Conservation (phyloP, 2,888 invertebrate species). For the Rhagophthalmus giganteus region DNA sequence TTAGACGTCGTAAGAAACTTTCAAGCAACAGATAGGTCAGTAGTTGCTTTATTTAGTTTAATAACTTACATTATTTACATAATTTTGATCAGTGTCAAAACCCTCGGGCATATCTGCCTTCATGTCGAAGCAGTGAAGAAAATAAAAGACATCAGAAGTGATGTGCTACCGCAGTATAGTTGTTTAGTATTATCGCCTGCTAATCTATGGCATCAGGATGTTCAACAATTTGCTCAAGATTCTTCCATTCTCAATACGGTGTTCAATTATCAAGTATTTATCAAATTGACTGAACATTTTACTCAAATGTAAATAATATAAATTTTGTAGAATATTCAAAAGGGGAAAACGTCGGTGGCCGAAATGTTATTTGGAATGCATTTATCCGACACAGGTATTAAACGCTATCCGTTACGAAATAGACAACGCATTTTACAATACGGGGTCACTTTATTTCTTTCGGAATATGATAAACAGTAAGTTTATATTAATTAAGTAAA, state of each 20-base stretch:
- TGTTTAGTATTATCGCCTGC: conserved; percentile 92
- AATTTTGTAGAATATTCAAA: conserved; percentile 71
- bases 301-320: too few relatives aligned
- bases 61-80: too few relatives aligned
- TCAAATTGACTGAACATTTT: not conserved
- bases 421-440: conserved; percentile 86
- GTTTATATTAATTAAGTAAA: conserved; percentile 38
- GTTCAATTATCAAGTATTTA: conserved; percentile 77
- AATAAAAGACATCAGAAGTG: conserved; percentile 57
- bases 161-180: conserved; percentile 85
- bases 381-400: conserved; percentile 87
- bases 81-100: conserved; percentile 69
- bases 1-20: conserved; percentile 85
- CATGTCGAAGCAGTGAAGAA: conserved; percentile 81
- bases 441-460: conserved; percentile 85
- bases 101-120: conserved; percentile 79
- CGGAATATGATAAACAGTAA: conserved; percentile 77
- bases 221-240: conserved; percentile 77
- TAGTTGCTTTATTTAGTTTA: too few relatives aligned
- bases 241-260: conserved; percentile 79
- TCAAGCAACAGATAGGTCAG: conserved; percentile 71
- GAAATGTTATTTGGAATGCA: conserved; percentile 94
- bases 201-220: conserved; percentile 88
- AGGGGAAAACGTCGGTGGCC: conserved; percentile 79
- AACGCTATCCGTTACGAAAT: conserved; percentile 81